These are phyloP conservation scores for Xiphorhynchus erythropygius DNA, from an alignment of 2,797 vertebrate species.

Conservation along the genomic window DNA sequence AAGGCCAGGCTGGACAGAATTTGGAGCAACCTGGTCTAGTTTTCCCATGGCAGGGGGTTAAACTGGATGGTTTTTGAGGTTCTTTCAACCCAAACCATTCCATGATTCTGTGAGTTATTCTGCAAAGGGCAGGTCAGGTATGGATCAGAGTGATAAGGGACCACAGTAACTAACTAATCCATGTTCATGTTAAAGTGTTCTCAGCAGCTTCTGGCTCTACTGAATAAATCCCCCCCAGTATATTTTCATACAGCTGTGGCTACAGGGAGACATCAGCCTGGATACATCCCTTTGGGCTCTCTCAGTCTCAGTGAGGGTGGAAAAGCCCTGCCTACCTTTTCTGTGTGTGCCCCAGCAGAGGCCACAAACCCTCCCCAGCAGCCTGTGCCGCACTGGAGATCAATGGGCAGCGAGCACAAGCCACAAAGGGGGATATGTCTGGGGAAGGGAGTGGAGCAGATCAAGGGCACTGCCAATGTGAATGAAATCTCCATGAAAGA, in stretches of 20 bases:
- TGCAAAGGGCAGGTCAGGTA: not conserved
- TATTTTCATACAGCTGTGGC: not conserved
- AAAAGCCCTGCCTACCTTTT: not conserved
- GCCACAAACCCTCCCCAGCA: slow-evolving; percentile 22
- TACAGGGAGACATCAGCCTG: not conserved
- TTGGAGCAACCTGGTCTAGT: not conserved
- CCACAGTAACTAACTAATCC: not conserved
- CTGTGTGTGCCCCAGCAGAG: not conserved
- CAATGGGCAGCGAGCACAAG: slow-evolving; percentile 24
- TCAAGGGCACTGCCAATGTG: slow-evolving; percentile 37
- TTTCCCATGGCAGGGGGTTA: not conserved
- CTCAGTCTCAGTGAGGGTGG: not conserved
- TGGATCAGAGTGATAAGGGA: not conserved
- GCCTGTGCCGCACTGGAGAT: not conserved
- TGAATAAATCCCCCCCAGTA: not conserved
- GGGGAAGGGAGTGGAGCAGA: slow-evolving; percentile 27
- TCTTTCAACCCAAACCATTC: not conserved
- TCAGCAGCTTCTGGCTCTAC: not conserved
- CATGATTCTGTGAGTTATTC: not conserved
- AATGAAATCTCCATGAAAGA: slow-evolving; percentile 51
- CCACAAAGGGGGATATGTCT: slow-evolving; percentile 8
- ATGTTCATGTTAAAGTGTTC: not conserved
- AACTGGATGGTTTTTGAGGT: not conserved
- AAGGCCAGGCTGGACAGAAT: accelerated
- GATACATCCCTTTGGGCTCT: not conserved